These are phyloP conservation scores for Chauna torquata DNA, from an alignment of 2,113 vertebrate species.

Conservation along the genomic window DNA sequence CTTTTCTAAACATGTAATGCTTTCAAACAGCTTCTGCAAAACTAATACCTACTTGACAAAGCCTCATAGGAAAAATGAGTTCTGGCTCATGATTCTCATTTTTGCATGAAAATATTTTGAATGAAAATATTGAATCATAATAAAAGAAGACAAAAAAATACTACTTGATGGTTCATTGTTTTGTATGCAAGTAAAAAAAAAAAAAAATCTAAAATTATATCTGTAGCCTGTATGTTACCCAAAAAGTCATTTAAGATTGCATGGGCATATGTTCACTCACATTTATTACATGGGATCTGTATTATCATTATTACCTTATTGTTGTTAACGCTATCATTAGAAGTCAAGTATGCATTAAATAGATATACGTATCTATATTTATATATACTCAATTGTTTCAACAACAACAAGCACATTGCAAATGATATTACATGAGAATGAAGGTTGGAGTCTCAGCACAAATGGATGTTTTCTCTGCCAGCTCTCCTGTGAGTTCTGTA, in stretches of 20 bases:
- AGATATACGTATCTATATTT: neutral
- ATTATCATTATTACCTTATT: neutral
- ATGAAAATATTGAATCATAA: neutral
- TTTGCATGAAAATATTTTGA: neutral
- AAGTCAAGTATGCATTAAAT: neutral
- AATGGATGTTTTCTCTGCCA: neutral
- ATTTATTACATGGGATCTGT: neutral
- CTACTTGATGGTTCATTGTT: neutral
- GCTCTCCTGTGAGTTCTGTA: neutral
- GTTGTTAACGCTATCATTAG: neutral
- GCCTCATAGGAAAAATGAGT: neutral
- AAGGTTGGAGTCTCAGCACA: neutral
- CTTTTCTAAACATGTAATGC: neutral
- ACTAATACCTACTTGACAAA: neutral
- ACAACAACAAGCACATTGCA: neutral
- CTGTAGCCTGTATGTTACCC: neutral
- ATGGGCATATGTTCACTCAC: too few relatives aligned
- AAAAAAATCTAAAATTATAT: neutral
- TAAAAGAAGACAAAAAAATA: neutral
- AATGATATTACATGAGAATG: neutral
- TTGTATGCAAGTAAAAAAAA: neutral
- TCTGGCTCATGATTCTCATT: neutral
- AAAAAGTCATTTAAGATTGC: neutral
- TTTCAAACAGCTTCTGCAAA: neutral
- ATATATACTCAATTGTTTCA: neutral